phyloP scores from a whole-genome alignment of 2,797 vertebrate genomes.

The Acropternis orthonyx region DNA sequence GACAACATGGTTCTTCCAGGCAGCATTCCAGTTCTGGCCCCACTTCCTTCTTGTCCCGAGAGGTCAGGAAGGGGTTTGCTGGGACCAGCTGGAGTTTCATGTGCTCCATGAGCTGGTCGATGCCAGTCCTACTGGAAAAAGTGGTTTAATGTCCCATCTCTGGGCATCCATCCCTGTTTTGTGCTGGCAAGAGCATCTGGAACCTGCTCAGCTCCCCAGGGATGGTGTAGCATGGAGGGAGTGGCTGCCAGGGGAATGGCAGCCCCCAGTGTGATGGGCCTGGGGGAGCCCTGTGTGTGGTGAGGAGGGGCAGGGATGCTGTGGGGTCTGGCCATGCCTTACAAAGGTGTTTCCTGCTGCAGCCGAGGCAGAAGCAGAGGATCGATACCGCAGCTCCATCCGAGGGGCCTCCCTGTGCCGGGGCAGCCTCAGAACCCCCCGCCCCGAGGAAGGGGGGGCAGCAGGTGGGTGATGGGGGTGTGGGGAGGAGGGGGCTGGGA shows the following conservation, averaged over 20 bases:
- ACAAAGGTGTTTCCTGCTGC: conserved; percentile 25
- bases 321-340: not conserved
- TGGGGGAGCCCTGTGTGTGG: not conserved
- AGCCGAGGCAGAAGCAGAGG: conserved; percentile 81
- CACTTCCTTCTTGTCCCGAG: not conserved
- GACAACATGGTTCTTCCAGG: not conserved
- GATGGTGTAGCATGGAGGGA: not conserved
- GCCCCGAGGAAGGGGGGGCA: conserved; percentile 56
- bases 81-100: not conserved
- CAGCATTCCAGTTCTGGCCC: not conserved
- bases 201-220: not conserved
- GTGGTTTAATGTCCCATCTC: not conserved
- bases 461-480: not conserved
- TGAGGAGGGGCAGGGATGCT: not conserved
- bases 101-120: not conserved
- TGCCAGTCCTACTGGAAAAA: not conserved
- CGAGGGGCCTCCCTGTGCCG: conserved; percentile 1
- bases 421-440: not conserved
- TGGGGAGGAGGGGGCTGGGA: not conserved
- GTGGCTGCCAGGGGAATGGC: fast-evolving
- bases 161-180: not conserved
- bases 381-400: conserved; percentile 65
- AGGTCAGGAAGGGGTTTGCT: not conserved
- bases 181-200: not conserved
- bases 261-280: fast-evolving